Conservation (phyloP, 2,797 vertebrate genomes). For the Lagodon rhomboides region DNA sequence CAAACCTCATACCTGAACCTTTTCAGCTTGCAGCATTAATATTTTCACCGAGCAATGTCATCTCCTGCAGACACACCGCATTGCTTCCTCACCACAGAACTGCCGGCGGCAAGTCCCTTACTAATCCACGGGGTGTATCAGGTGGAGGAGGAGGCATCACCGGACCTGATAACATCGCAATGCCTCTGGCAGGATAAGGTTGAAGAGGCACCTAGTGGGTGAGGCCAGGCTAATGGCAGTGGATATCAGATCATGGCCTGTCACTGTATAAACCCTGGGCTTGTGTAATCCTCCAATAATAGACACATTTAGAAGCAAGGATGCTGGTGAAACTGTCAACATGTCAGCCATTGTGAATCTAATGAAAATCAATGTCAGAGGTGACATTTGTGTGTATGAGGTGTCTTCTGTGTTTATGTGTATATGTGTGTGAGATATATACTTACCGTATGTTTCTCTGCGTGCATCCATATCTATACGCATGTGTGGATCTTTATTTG, state of each 20-base stretch:
- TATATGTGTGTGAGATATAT: background rate
- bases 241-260: slow-evolving; percentile 69
- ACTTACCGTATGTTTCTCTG: background rate
- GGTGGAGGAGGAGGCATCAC: slow-evolving; percentile 71
- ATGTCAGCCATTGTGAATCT: slow-evolving; percentile 44
- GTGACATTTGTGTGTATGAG: slow-evolving; percentile 7
- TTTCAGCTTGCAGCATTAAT: slow-evolving; percentile 35
- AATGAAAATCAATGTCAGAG: slow-evolving; percentile 60
- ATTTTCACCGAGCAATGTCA: slow-evolving; percentile 48
- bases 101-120: slow-evolving; percentile 51
- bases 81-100: slow-evolving; percentile 42
- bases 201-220: slow-evolving; percentile 65
- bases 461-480: background rate
- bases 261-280: slow-evolving; percentile 51
- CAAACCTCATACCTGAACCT: slow-evolving; percentile 36
- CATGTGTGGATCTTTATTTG: slow-evolving; percentile 2
- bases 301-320: slow-evolving; percentile 57
- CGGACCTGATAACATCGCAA: slow-evolving; percentile 68
- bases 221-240: slow-evolving; percentile 67
- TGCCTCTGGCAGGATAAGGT: slow-evolving; percentile 63
- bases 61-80: slow-evolving; percentile 41
- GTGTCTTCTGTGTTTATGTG: background rate
- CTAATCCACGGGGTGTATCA: slow-evolving; percentile 72
- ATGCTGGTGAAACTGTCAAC: slow-evolving; percentile 55
- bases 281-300: slow-evolving; percentile 62